Evolutionary conservation across 2,888 invertebrate genomes (phyloP), one percentile per base, ranked within the genome.

Genomic region (Zelleria hepariella): DNA sequence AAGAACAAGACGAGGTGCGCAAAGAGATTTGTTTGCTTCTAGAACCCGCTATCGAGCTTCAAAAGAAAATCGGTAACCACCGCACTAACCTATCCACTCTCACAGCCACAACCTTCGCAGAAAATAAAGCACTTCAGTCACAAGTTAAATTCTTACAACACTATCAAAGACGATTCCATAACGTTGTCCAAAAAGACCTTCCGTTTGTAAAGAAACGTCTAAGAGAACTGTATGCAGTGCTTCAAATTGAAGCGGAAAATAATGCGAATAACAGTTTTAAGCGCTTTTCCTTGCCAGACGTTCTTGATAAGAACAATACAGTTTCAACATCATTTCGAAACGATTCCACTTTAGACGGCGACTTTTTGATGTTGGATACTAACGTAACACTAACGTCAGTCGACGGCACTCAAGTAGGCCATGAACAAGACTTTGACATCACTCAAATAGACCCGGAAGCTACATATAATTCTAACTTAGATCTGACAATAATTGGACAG

Each of bases 291-390:
- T 68, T 83, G 51, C 80, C 82, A n/a, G 78, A 77, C 65, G 70
- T 79, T 23, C 68, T 82, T 59, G 82, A 82, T 53, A 75, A 70
- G 51, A 80, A 75, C 63, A 69, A 70, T 32, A 67, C 72, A 21
- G 58, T 72, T 20, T 62, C 71, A 27, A 42, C 32, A 15, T 74
- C 69, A 64, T 73, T 76, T 27, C 83, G 75, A 71, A 84, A 83
- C 62, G 87, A 87, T 63, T 86, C 86, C 23, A 80, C 76, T 10
- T 71, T 85, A 60, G 87, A 87, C 64, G 78, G 80, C 5, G 87
- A 88, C 66, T 68, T 86, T 7, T 71, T 87, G 59, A 87, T 88
- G 87, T 68, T 88, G 61, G 87, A 88, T 61, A 85, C 86, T 25
- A 87, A 87, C 67, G 61, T 83, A n/a, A 84, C 82, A 2, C 62